These are phyloP conservation scores for Melopsittacus undulatus DNA, from an alignment of 2,797 vertebrate species.

Conservation along the genomic window DNA sequence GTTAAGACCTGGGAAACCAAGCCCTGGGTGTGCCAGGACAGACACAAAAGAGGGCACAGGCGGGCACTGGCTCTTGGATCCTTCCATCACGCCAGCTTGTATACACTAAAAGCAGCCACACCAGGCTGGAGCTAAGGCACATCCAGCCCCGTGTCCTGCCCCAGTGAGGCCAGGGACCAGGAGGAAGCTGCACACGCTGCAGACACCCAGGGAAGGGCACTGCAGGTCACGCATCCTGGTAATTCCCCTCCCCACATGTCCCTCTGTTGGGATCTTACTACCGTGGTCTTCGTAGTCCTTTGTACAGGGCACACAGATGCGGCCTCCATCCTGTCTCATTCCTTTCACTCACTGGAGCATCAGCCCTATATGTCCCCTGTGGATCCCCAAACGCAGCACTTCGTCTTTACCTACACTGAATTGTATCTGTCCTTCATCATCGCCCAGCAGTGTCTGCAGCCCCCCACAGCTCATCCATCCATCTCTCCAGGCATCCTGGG, in stretches of 20 bases:
- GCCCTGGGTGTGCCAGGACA: slow-evolving; percentile 36
- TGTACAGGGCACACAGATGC: background rate
- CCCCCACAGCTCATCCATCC: background rate
- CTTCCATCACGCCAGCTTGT: background rate
- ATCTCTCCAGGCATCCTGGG: background rate
- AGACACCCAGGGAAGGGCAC: background rate
- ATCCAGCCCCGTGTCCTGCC: background rate
- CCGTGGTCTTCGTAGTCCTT: background rate
- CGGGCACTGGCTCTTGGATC: background rate
- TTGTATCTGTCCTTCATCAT: background rate
- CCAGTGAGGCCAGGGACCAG: background rate
- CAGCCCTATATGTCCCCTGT: accelerated
- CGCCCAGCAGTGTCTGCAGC: background rate
- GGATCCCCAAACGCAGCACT: accelerated
- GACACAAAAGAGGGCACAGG: slow-evolving; percentile 38
- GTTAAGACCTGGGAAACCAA: slow-evolving; percentile 13
- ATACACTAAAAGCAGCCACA: background rate
- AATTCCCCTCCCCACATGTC: accelerated
- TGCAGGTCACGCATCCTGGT: accelerated
- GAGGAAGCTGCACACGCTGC: accelerated
- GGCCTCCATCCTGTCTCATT: background rate
- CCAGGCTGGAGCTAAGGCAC: background rate
- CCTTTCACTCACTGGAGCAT: background rate
- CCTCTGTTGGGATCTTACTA: background rate
- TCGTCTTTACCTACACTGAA: accelerated